Conservation (phyloP, 2,888 invertebrate genomes). For the Xylota sylvarum region DNA sequence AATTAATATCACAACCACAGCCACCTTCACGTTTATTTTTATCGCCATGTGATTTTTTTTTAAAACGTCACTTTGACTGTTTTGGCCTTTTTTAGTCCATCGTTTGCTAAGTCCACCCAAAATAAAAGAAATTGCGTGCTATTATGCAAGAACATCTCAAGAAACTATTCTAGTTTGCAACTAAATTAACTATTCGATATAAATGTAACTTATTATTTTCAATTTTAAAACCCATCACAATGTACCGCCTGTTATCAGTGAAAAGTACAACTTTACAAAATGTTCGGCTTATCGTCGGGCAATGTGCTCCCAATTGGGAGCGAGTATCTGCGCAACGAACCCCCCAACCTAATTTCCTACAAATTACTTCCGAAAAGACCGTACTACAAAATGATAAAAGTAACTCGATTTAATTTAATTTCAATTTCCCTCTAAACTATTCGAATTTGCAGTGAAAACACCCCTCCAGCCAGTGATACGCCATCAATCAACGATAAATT, state of each 20-base stretch:
- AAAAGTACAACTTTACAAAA: conserved; percentile 80
- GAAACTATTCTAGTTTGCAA: conserved; percentile 18
- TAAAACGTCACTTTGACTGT: conserved; percentile 70
- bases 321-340: conserved; percentile 72
- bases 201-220: conserved; percentile 38
- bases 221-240: conserved; percentile 64
- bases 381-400: conserved; percentile 33
- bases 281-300: conserved; percentile 78
- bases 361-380: conserved; percentile 60
- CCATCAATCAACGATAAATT: conserved; percentile 80
- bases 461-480: conserved; percentile 72
- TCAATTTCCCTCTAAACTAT: neutral
- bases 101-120: conserved; percentile 47
- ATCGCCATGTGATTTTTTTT: conserved; percentile 66
- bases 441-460: conserved; percentile 35
- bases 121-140: conserved; percentile 62
- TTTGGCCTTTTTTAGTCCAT: conserved; percentile 52
- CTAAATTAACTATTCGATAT: neutral
- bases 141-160: conserved; percentile 71
- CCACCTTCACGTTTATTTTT: conserved; percentile 58
- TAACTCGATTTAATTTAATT: neutral
- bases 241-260: conserved; percentile 82
- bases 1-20: neutral
- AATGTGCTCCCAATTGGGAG: conserved; percentile 60
- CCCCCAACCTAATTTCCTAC: conserved; percentile 51